Evolutionary conservation across 2,888 invertebrate genomes (phyloP), one percentile per base, ranked within the genome.

Genomic region (Acanthosepion lycidas): DNA sequence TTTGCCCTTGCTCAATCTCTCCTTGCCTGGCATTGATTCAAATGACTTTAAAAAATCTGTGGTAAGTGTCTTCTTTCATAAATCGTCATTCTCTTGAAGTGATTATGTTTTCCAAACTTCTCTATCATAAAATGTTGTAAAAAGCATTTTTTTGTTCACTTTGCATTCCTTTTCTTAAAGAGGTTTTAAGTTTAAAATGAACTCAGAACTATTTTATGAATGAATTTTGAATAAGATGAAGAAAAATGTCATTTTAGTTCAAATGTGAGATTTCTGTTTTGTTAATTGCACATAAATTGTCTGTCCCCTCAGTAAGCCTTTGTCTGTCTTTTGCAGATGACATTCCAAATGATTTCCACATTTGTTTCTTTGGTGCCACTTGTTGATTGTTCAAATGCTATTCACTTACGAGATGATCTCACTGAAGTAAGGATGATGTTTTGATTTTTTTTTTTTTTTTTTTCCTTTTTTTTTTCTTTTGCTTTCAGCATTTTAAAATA

Each of bases 1-100:
- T 0, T 98, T 99, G 42, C 98, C 99, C 0, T 98, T 99, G 53
- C 98, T 99, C 28, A 98, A 98, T 97, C 98, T 98, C 0, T 98
- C 98, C 0, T 97, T 99, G 42, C 99, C 99, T 0, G 99, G 99
- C 28, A 98, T 99, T 92, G 99, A 99, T 97, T 98, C 99, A 0
- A 99, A 99, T 97, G 99, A 99, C 97, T 98, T 98, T 92, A 98
- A 98, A 95, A 98, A 98, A 96, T 97, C 97, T 94, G 96, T 97
- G 96, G 97, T 97, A 96, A 95, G 96, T 96, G 9, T 93, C 18
- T 59, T 59, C 20, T 59, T 59, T 59, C 1, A 59, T 23, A 59
- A 3, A 23, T 59, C 6, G 0, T 59, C 23, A 3, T 20, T 59
- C 26, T 59, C 23, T 23, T 23, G 23, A 59, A 59, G 59, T 59